Base-by-base conservation (phyloP, 2,797 vertebrate genomes). In the Ceryle rudis region DNA sequence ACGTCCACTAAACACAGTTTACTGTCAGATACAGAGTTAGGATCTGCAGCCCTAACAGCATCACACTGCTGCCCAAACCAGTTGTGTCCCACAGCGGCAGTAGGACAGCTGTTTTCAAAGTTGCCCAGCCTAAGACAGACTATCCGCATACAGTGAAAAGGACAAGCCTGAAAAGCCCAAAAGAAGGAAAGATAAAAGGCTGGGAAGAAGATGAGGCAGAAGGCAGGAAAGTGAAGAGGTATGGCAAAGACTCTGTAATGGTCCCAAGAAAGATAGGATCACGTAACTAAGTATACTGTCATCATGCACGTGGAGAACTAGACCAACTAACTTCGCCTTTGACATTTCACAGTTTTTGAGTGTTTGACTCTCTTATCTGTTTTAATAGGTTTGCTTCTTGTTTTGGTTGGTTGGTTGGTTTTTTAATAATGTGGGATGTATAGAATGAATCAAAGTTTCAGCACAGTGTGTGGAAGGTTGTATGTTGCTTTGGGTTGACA, bases 1-100 rank as follows among this genome's bases (percentile, higher is more conserved):
- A 82, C 21, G 81, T 78, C 85, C 55, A 33, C 13, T 94, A 92
- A 93, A 95, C 77, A 73, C n/a, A 57, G 66, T 91, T 89, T 92
- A 88, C 57, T 55, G 80, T 84, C 65, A 67, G 66, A 66, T 85
- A 81, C 70, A 93, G 83, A 94, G 84, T 42, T 11, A 71, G 90
- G 69, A 78, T 47, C 77, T 96, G 92, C 87, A 86, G 77, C 26
- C 49, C 73, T 87, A 83, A 92, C 42, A 81, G 86, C 70, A 91
- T 81, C 86, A 71, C 55, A 41, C 3, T 2, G 2, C 29, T 54
- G 29, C 31, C 14, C 46, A 72, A 47, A 81, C 11, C 31, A 41
- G 25, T 31, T 7, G 2, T 52, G 54, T 35, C 41, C 62, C 22
- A 25, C 44, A 2, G 2, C 18, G 60, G 20, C 55, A 58, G 80